Evolutionary conservation across 1,140 invertebrate genomes (phyloP), one percentile per base, ranked within the genome.

Genomic region (Drosophila miranda): DNA sequence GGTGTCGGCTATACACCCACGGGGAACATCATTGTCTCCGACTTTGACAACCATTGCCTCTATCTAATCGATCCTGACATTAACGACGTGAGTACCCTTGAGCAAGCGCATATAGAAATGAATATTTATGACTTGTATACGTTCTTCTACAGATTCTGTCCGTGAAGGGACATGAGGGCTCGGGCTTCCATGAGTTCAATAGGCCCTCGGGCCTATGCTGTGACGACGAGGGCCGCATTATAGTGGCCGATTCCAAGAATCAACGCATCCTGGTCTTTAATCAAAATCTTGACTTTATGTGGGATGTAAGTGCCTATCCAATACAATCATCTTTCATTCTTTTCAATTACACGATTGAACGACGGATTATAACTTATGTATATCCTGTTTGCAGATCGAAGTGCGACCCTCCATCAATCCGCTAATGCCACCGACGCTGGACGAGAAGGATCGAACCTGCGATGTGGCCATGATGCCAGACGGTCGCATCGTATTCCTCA

Each of bases 21-120:
- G 14, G 97, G 95, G 7, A 94, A 96, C 64, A 94, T 98, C 16
- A 94, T 97, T 34, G 95, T 97, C 7, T 97, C 97, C 0, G 98
- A 99, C 91, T 99, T 99, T 92, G 98, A 99, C 90, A 98, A 98
- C 90, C 97, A 99, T 91, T 94, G 96, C 8, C 89, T 99, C 21
- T 91, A 98, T 21, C 93, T 96, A 51, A 94, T 98, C 38, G 94
- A 96, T 71, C 91, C 93, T 1, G 93, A 95, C 62, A 94, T 97
- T 71, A 92, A 93, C 46, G 94, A 94, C 54, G 95, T 93, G 8
- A 91, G 93, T 53, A 2, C 7, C 11, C 2, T 28, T 23, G 0
- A 34, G 34, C 11, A 5, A 11, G 3, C 1, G 11, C 11, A 5
- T 13, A 13, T 4, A 13, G 34, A 38, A 38, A 13, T 38, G 11